phyloP scores from a whole-genome alignment of 1,140 invertebrate species.

The Aphis gossypii region DNA sequence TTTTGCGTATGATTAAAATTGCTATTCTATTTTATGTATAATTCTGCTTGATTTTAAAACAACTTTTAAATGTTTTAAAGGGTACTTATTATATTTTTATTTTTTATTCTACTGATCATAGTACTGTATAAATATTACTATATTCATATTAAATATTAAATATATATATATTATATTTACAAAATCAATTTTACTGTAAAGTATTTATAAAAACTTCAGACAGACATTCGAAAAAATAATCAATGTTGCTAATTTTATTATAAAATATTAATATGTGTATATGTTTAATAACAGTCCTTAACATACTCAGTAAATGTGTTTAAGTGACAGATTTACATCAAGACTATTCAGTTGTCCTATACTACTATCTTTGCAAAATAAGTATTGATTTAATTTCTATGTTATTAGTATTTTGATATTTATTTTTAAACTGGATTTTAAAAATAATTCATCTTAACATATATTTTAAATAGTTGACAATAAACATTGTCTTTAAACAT shows the following conservation, averaged over 20 bases:
- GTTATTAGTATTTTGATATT: not conserved
- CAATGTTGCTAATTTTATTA: constrained; percentile 36
- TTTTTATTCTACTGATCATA: constrained; percentile 38
- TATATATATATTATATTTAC: constrained; percentile 33
- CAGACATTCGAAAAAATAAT: not conserved
- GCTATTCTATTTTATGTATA: constrained; percentile 51
- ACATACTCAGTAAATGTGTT: constrained; percentile 10
- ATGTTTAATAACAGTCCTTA: constrained; percentile 16
- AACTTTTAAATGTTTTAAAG: constrained; percentile 40
- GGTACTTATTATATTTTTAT: constrained; percentile 36
- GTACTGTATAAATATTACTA: not conserved
- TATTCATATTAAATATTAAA: constrained; percentile 19
- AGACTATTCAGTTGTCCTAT: not conserved
- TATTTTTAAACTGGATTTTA: not conserved
- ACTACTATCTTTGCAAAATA: not conserved
- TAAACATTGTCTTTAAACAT: not conserved
- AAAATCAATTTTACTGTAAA: constrained; percentile 27
- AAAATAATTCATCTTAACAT: not conserved
- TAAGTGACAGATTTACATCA: constrained; percentile 42
- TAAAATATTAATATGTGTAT: not conserved
- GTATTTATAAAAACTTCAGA: not conserved
- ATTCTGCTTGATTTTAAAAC: constrained; percentile 43
- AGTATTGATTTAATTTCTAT: constrained; percentile 6
- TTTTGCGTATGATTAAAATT: constrained; percentile 52
- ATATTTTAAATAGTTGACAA: not conserved